A percentile compares a stretch with the other conserved stretches of the same genome.
Conservation (phyloP, 2,113 vertebrate genomes). For the Onychorhynchus coronatus region DNA sequence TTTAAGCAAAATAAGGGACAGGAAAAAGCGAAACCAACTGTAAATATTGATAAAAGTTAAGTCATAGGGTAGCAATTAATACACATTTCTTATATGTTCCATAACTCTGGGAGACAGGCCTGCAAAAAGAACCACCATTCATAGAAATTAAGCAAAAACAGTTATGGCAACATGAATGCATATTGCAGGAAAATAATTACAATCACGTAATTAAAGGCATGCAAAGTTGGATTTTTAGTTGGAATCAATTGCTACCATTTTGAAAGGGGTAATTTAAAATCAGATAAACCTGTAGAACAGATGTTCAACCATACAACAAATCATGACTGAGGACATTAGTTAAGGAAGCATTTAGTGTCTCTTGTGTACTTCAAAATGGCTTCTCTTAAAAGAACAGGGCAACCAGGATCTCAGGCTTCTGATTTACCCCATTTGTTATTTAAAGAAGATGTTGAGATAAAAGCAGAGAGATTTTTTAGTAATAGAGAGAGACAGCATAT, state of each 20-base stretch:
- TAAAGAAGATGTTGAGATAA: not conserved
- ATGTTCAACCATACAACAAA: not conserved
- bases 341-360: not conserved
- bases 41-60: conserved; percentile 32
- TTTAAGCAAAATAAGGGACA: conserved; percentile 16
- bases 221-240: not conserved
- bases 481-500: not conserved
- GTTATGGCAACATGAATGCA: not conserved
- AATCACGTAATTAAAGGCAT: not conserved
- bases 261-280: not conserved
- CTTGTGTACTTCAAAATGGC: not conserved
- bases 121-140: not conserved
- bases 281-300: not conserved
- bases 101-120: not conserved
- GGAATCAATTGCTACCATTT: not conserved
- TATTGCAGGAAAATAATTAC: not conserved
- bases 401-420: not conserved
- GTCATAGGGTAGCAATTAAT: conserved; percentile 7
- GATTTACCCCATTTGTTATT: not conserved
- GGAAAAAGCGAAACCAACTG: not conserved
- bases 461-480: not conserved
- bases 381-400: not conserved
- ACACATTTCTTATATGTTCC: not conserved
- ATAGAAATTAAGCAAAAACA: not conserved
- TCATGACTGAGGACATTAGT: not conserved